These are phyloP conservation scores for Mesembrinibis cayennensis DNA, from an alignment of 2,113 vertebrate genomes.

Conservation along the genomic window DNA sequence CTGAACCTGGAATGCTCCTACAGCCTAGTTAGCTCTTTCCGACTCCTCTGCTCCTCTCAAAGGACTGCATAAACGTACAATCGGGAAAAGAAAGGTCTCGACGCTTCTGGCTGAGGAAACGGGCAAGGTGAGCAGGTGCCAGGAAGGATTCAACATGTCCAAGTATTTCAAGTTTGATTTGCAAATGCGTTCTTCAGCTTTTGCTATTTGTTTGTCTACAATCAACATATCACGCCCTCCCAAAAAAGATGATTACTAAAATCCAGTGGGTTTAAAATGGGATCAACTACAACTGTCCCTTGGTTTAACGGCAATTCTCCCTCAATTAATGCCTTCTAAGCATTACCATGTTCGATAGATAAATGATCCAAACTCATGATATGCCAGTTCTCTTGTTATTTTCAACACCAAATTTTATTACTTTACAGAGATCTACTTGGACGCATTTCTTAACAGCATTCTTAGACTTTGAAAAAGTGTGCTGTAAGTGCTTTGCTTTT, in stretches of 20 bases:
- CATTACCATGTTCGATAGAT: neutral
- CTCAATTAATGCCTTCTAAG: neutral
- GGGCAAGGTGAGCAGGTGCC: slow-evolving; percentile 1
- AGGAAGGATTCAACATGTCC: neutral
- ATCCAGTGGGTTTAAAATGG: neutral
- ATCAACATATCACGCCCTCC: neutral
- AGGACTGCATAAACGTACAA: neutral
- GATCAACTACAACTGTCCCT: neutral
- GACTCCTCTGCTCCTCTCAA: neutral
- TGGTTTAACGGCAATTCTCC: neutral
- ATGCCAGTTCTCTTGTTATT: neutral
- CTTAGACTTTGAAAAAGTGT: neutral
- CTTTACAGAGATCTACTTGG: slow-evolving; percentile 10
- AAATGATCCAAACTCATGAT: neutral
- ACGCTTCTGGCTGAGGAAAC: neutral
- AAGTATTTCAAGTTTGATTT: neutral
- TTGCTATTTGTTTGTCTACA: neutral
- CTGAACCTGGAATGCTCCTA: slow-evolving; percentile 1
- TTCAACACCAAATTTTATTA: slow-evolving; percentile 2
- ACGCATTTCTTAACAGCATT: neutral
- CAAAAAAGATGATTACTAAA: neutral
- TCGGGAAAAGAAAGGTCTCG: neutral
- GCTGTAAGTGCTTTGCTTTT: neutral
- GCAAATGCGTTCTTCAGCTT: neutral
- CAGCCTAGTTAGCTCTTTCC: neutral